Base-by-base conservation (phyloP, 2,888 invertebrate species). In the Dichetophora obliterata region DNA sequence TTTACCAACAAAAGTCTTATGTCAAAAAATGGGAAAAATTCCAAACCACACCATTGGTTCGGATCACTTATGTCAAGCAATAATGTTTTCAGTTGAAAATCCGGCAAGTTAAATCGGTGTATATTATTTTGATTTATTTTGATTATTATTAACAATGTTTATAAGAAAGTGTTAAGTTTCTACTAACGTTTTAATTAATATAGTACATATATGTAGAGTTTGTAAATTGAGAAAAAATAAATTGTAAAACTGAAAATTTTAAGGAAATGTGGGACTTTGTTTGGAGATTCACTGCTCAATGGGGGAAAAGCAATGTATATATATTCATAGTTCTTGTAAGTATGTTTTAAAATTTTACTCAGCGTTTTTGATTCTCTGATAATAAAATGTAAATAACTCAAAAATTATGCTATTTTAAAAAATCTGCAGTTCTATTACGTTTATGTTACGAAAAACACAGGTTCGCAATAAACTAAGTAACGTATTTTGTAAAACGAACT, bases 61-160 rank as follows among this genome's bases (percentile, higher is more conserved):
- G 0, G 97, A 97, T 89, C 97, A 97, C 87, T 91, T 96, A n/a
- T 92, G 93, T 22, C 89, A 96, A n/a, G 92, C 93, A 1, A 95
- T 94, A 0, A 90, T 91, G 77, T 96, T 96, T 75, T 81, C 81
- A 6, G 74, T 86, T 54, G 73, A 75, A n/a, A 63, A 34, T 22
- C 27, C 52, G 14, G 9, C 59, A 50, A 16, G 14, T 59, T 5
- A 11, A 11, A 43, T 2, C 2, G 16, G n/a, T 31, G 63, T 31
- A 2, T 31, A 24, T 16, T 9, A 68, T 19, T 24, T 48, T n/a
- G n/a, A n/a, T n/a, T n/a, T n/a, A n/a, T n/a, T n/a, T 19, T 68
- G 37, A 68, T 16, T 22, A 27, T 3, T 9, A n/a, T 22, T 59
- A 19, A 27, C 5, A 11, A 34, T 63, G 24, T 27, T 63, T 16